A percentile compares a stretch with the other conserved stretches of the same genome.
Conservation (phyloP, 2,113 vertebrate species). For the Geococcyx californianus region DNA sequence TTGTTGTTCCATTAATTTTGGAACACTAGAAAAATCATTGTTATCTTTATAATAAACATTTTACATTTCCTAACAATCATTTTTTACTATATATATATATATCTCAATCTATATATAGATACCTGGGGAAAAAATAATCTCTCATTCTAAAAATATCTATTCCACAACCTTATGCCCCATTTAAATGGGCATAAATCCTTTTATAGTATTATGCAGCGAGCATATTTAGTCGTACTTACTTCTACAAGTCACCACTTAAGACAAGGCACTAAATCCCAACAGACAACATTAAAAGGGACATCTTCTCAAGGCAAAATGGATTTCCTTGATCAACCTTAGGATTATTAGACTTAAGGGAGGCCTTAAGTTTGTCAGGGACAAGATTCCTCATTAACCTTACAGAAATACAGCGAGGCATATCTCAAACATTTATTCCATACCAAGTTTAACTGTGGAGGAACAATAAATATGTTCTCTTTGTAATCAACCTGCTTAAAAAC, state of each 20-base stretch:
- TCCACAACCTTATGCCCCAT: background rate
- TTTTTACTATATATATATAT: background rate
- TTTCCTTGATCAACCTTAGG: background rate
- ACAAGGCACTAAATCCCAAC: constrained; percentile 1
- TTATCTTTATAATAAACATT: background rate
- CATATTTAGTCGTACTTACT: constrained; percentile 22
- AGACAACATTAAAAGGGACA: constrained; percentile 18
- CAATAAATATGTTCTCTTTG: background rate
- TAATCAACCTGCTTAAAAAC: background rate
- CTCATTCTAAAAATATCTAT: constrained; percentile 18
- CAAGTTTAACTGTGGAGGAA: background rate
- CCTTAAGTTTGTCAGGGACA: background rate
- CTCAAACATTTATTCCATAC: background rate
- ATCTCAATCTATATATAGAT: background rate
- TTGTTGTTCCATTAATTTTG: background rate
- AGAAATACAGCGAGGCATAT: background rate
- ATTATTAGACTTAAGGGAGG: background rate
- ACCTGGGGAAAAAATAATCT: background rate
- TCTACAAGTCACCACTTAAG: constrained; percentile 25
- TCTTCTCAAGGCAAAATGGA: constrained; percentile 11
- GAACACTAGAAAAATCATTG: background rate
- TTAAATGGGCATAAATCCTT: constrained; percentile 45
- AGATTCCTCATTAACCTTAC: background rate
- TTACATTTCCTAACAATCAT: background rate
- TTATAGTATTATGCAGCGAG: constrained; percentile 3